These are phyloP conservation scores for Lampropteryx suffumata DNA, from an alignment of 2,888 invertebrate genomes.

Conservation along the genomic window DNA sequence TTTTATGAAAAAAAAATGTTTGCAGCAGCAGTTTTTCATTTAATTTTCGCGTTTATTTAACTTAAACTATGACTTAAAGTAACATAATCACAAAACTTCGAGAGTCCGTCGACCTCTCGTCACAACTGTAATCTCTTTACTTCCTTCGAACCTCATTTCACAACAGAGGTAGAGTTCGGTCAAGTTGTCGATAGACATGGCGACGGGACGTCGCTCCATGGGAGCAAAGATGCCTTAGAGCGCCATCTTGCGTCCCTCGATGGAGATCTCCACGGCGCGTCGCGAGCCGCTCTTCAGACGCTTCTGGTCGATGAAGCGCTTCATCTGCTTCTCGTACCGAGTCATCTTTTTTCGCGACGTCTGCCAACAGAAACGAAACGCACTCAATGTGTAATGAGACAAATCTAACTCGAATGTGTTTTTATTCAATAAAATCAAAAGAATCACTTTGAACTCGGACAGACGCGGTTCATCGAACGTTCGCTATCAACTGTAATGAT, in stretches of 20 bases:
- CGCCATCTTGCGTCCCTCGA: constrained; percentile 98
- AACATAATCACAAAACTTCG: constrained; percentile 14
- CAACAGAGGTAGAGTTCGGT: too few species aligned
- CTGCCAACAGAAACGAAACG: constrained; percentile 61
- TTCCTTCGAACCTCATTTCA: not conserved
- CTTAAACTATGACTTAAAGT: constrained; percentile 10
- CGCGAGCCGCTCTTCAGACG: constrained; percentile 89
- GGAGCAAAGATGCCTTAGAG: constrained; percentile 79
- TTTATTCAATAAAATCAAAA: too few species aligned
- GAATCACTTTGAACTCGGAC: too few species aligned
- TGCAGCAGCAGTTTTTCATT: too few species aligned
- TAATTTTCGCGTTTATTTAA: not conserved
- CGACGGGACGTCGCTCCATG: not conserved
- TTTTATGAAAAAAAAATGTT: too few species aligned
- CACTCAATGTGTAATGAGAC: too few species aligned
- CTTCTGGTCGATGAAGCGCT: constrained; percentile 94
- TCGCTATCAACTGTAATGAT: too few species aligned
- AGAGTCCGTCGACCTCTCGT: constrained; percentile 5
- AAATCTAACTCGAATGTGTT: too few species aligned
- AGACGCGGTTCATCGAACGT: too few species aligned
- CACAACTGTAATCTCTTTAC: constrained; percentile 1
- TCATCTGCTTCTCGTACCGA: constrained; percentile 96
- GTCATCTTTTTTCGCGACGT: constrained; percentile 92
- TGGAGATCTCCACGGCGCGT: constrained; percentile 96
- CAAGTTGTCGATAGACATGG: too few species aligned